Conservation (phyloP, 2,797 vertebrate species). For the Mus spretus region DNA sequence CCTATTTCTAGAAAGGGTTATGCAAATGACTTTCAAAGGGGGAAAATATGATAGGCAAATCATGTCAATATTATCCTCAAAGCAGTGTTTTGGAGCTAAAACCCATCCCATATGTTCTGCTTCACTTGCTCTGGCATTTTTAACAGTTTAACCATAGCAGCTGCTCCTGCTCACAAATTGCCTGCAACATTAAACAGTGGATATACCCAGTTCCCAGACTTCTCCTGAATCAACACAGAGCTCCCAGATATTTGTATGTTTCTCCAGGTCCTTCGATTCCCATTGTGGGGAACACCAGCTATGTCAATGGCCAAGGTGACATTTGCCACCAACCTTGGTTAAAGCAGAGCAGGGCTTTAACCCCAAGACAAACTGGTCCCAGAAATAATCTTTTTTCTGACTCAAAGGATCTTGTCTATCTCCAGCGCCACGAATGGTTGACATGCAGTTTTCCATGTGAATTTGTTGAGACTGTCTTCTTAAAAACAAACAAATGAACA, state of each 20-base stretch:
- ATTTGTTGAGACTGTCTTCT: background rate
- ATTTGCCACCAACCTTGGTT: slow-evolving; percentile 29
- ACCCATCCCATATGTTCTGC: slow-evolving; percentile 85
- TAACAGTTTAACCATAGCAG: slow-evolving; percentile 84
- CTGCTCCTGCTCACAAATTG: slow-evolving; percentile 86
- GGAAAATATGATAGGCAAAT: slow-evolving; percentile 86
- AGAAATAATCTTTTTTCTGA: slow-evolving; percentile 50
- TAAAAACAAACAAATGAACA: background rate
- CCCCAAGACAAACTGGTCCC: slow-evolving; percentile 8
- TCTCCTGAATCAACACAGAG: slow-evolving; percentile 65
- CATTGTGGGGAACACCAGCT: slow-evolving; percentile 23
- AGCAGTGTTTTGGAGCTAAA: slow-evolving; percentile 85
- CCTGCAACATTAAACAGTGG: slow-evolving; percentile 81
- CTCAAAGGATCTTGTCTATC: slow-evolving; percentile 40
- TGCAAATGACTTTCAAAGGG: slow-evolving; percentile 83
- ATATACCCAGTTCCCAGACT: slow-evolving; percentile 75
- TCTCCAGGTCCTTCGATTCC: slow-evolving; percentile 49
- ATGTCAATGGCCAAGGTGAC: slow-evolving; percentile 45
- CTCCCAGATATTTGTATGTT: slow-evolving; percentile 52
- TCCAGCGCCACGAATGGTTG: background rate
- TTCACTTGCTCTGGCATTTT: slow-evolving; percentile 78
- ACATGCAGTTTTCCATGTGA: background rate
- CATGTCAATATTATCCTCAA: slow-evolving; percentile 86
- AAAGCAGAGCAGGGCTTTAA: slow-evolving; percentile 36
- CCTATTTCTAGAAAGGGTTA: slow-evolving; percentile 87